Evolutionary conservation across 30 jellyfish, hydroid and myxozoan species (phyloP).

Genomic region (Nemopilema nomurai): DNA sequence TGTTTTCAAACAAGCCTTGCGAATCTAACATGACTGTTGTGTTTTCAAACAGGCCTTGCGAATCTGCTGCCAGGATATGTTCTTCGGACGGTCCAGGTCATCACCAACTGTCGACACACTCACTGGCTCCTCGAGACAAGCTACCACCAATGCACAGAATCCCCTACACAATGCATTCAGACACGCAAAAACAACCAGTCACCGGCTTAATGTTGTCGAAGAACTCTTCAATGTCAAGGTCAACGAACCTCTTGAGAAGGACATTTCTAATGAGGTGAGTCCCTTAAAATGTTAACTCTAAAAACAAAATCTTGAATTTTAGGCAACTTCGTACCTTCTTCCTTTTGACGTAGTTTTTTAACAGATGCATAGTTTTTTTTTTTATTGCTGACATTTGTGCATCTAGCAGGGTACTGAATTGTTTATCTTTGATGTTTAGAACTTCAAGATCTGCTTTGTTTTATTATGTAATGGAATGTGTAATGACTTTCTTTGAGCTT

Average conservation of each 20-base stretch:
- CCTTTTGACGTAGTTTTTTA: too few relatives aligned
- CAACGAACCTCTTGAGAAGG: constrained; percentile 80
- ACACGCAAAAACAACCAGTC: constrained; percentile 68
- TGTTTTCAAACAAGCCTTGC: constrained; percentile 67
- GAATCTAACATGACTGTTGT: constrained; percentile 50
- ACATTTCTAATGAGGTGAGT: constrained; percentile 84
- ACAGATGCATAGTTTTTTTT: too few relatives aligned
- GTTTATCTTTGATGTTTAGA: too few relatives aligned
- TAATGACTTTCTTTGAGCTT: too few relatives aligned
- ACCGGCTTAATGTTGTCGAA: constrained; percentile 74
- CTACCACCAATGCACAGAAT: constrained; percentile 21
- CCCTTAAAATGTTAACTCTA: neutral
- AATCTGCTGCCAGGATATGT: constrained; percentile 97
- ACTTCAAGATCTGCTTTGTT: too few relatives aligned
- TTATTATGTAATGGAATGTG: too few relatives aligned
- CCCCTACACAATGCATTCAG: constrained; percentile 82
- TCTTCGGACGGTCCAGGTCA: constrained; percentile 89
- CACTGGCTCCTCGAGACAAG: constrained; percentile 14
- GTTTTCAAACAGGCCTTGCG: constrained; percentile 78
- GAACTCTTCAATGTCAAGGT: constrained; percentile 85
- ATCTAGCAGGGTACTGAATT: too few relatives aligned
- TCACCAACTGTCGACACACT: constrained; percentile 61
- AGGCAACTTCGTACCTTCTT: too few relatives aligned
- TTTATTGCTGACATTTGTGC: too few relatives aligned
- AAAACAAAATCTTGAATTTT: too few relatives aligned